Base-by-base conservation (phyloP, 2,113 vertebrate species). In the Noturus placidus region DNA sequence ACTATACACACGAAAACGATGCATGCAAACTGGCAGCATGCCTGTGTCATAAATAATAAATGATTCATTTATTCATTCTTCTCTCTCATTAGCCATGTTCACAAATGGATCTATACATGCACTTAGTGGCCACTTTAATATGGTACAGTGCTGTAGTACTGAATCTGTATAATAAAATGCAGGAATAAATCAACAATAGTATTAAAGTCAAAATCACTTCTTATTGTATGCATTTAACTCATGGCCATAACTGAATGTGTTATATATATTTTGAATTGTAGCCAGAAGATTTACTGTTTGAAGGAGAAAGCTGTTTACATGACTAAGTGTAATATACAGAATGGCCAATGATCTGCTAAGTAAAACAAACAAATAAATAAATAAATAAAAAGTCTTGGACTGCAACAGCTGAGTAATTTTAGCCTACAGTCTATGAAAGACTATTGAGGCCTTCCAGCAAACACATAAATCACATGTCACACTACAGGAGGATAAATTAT, bases 1-100 rank as follows among this genome's bases (percentile, higher is more conserved):
- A 59, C 80, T 87, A 76, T 82, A 72, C 63, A 82, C 67, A 83
- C 59, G 15, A 63, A 50, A 87, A 78, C 52, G 81, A 83, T 83
- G 86, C 80, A 83, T 63, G 59, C 15, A 33, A 76, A 83, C 69
- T 83, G 80, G 54, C 80, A 87, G 67, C 38, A 76, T 76, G 80
- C 82, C 81, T 76, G 38, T 87, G 86, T 87, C 86, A 77, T 87
- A 87, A 87, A 87, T 83, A 74, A 77, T 83, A 83, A 50, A 83
- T 77, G 82, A 77, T 76, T 83, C 69, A 77, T 83, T 83, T 83
- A 54, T 77, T 76, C 86, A 65, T 65, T 27, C 42, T 19, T 83
- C 79, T 82, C 70, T 52, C 80, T 87, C 54, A 72, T 72, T 77
- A 54, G 67, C 46, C 27, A 35, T 63, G 20, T 81, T 80, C 77